Evolutionary conservation across 2,797 vertebrate species (phyloP).

Genomic region (Zenarchopterus dispar): DNA sequence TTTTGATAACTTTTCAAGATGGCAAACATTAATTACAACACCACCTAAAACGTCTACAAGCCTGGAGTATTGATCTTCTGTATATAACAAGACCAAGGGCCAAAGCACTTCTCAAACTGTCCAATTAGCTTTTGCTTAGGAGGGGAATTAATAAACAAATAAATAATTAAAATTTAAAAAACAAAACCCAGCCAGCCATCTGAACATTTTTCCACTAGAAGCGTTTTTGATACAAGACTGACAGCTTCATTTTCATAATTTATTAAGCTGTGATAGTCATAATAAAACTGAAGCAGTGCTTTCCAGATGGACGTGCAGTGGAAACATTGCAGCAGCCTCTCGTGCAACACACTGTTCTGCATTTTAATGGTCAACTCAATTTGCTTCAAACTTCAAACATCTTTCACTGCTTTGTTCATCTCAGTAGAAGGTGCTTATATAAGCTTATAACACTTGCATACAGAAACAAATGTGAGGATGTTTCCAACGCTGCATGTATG

Average conservation of each 20-base stretch:
- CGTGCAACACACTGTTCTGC: not conserved
- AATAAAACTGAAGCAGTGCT: slow-evolving; percentile 12
- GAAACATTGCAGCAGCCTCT: slow-evolving; percentile 10
- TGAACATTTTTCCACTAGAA: not conserved
- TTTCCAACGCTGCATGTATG: not conserved
- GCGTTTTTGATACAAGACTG: not conserved
- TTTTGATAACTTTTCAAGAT: not conserved
- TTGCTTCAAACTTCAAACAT: no score
- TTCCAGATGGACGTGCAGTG: slow-evolving; percentile 12
- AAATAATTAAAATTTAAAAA: no score
- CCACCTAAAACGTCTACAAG: not conserved
- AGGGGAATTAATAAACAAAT: no score
- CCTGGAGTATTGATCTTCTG: not conserved
- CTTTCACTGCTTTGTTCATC: no score
- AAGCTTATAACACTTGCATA: no score
- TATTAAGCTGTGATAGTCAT: slow-evolving; percentile 7
- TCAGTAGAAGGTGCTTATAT: no score
- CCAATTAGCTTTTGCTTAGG: slow-evolving; percentile 1
- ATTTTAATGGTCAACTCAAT: no score
- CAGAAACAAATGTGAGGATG: no score
- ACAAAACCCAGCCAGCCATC: no score
- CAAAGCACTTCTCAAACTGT: slow-evolving; percentile 6
- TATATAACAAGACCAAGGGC: not conserved
- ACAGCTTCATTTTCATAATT: not conserved
- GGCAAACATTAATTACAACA: not conserved